Percentiles rank a stretch among this genome's conserved stretches.
Evolutionary conservation across 2,888 invertebrate species (phyloP).

Genomic region (Hypomecis atomaria): DNA sequence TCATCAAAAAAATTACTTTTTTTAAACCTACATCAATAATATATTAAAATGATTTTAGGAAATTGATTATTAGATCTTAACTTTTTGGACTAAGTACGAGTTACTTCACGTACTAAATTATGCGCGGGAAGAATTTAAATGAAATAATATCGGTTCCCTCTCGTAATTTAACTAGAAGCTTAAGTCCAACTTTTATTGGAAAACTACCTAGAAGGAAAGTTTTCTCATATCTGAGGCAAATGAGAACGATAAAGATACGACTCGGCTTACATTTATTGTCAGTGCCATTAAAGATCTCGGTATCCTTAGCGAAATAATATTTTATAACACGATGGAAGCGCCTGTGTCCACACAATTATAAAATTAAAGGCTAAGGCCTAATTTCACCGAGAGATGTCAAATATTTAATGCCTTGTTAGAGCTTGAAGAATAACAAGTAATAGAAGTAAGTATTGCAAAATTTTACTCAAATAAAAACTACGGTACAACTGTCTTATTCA

Average conservation of each 20-base stretch:
- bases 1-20: too few relatives aligned
- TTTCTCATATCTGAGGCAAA: conserved; percentile 16
- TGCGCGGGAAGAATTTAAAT: conserved; percentile 1
- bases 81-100: too few relatives aligned
- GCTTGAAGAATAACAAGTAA: too few relatives aligned
- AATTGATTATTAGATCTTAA: background rate
- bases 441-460: too few relatives aligned
- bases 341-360: background rate
- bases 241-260: conserved; percentile 14
- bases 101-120: background rate
- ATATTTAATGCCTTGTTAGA: too few relatives aligned
- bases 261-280: conserved; percentile 16
- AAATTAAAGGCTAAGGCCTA: background rate
- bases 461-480: too few relatives aligned
- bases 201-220: conserved; percentile 16
- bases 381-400: too few relatives aligned
- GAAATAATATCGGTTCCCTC: conserved; percentile 3
- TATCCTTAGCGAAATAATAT: background rate
- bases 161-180: conserved; percentile 15
- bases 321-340: background rate
- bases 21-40: too few relatives aligned
- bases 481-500: too few relatives aligned
- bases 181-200: conserved; percentile 19
- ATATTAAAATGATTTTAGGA: too few relatives aligned
- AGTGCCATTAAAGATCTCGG: conserved; percentile 3